Evolutionary conservation across 2,113 vertebrate genomes (phyloP).

Genomic region (Strigops habroptila): DNA sequence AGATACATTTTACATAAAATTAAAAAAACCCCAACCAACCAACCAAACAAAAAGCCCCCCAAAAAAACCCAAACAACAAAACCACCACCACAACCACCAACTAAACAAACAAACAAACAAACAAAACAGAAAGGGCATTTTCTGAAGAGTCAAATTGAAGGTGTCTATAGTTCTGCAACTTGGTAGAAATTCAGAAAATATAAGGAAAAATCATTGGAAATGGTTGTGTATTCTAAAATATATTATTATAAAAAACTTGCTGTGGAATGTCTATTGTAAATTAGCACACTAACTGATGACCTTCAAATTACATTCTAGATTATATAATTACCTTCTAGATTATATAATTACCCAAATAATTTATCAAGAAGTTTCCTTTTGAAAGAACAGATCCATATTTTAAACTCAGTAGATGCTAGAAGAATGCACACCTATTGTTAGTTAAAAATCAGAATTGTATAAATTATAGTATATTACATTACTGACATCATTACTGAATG

Average conservation of each 20-base stretch:
- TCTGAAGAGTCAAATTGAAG: background rate
- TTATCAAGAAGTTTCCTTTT: background rate
- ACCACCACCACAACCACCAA: background rate
- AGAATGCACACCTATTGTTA: background rate
- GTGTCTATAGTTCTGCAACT: background rate
- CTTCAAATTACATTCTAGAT: background rate
- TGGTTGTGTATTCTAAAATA: background rate
- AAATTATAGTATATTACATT: background rate
- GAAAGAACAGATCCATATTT: background rate
- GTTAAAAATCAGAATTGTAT: background rate
- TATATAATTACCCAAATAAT: background rate
- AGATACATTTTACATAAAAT: background rate
- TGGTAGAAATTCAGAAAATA: background rate
- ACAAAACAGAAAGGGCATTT: background rate
- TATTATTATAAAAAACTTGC: background rate
- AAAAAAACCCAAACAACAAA: background rate
- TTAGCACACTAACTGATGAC: background rate
- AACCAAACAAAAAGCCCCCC: accelerated
- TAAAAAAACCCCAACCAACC: accelerated
- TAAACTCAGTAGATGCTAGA: background rate
- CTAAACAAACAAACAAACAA: background rate
- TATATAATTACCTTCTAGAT: background rate
- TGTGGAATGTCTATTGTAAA: background rate
- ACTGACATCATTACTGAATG: background rate
- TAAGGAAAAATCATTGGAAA: background rate